Evolutionary conservation across 2,888 invertebrate species (phyloP).

Genomic region (Amiota minor): DNA sequence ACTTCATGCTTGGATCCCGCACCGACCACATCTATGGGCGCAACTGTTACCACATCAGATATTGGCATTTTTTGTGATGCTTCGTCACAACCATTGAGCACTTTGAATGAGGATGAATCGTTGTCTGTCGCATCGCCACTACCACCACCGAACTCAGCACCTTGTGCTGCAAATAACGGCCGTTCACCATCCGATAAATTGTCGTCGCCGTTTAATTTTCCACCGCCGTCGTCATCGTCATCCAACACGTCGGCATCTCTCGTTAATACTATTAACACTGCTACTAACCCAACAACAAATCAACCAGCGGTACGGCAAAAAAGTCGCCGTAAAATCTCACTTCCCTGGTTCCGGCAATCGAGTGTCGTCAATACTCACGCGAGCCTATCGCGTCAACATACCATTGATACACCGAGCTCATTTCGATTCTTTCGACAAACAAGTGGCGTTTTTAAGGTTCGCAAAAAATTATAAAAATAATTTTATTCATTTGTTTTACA

Average conservation of each 20-base stretch:
- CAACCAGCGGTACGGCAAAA: slow-evolving; percentile 76
- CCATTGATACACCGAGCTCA: slow-evolving; percentile 91
- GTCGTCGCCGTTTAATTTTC: slow-evolving; percentile 59
- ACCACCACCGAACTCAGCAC: slow-evolving; percentile 35
- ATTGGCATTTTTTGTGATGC: slow-evolving; percentile 10
- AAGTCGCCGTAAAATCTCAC: slow-evolving; percentile 87
- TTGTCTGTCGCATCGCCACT: slow-evolving; percentile 48
- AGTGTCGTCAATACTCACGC: slow-evolving; percentile 83
- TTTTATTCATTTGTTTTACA: no score
- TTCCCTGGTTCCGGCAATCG: slow-evolving; percentile 91
- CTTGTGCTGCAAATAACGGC: slow-evolving; percentile 30
- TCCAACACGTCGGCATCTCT: slow-evolving; percentile 8
- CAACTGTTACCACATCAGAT: slow-evolving; percentile 41
- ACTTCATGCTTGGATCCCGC: slow-evolving; percentile 49
- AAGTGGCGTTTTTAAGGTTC: slow-evolving; percentile 74
- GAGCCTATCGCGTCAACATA: slow-evolving; percentile 87
- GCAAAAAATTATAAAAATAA: neutral
- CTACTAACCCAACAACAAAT: neutral
- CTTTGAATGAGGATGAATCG: slow-evolving; percentile 52
- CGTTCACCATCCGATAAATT: slow-evolving; percentile 32
- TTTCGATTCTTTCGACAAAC: slow-evolving; percentile 83
- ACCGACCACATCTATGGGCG: slow-evolving; percentile 58
- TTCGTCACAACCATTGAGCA: slow-evolving; percentile 54
- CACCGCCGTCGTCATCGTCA: slow-evolving; percentile 35
- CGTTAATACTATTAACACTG: neutral